Evolutionary conservation across 2,113 vertebrate species (phyloP), one percentile per base, ranked within the genome.

Genomic region (Asarcornis scutulata): DNA sequence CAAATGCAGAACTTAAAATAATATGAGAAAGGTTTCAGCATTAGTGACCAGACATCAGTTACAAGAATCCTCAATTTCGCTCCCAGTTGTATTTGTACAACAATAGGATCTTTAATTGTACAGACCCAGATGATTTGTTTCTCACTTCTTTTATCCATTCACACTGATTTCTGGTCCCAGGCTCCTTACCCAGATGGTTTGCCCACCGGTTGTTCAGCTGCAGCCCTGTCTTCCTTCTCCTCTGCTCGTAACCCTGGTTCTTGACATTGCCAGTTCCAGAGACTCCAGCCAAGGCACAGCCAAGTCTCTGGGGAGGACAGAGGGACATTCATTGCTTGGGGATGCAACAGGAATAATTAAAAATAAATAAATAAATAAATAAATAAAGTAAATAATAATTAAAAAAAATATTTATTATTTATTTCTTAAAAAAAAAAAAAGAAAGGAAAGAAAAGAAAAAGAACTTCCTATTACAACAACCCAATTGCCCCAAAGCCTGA

Each of bases 1-100:
- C 52, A 56, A 68, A 60, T 27, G 38, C 20, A 8, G 29, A 25
- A 59, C 46, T 88, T 27, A 67, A 93, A 40, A 17, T 44, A 32
- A 15, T 13, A 26, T 7, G 6, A 7, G 59, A 36, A 27, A 38
- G 46, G n/a, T 71, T 81, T 81, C 21, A n/a, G 40, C 42, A 14
- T 34, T 14, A 2, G 0, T 53, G 44, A 60, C 55, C 22, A 32
- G 74, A 27, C 34, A n/a, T 25, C 48, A n/a, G 32, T 38, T 32
- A 75, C 46, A 9, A 18, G 84, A 56, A 21, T 59, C 46, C 23
- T 44, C 71, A 17, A 27, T 68, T 91, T 86, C 84, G 4, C 13
- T 80, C 13, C 17, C 3, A 0, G 2, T 42, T 71, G 5, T 46
- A 12, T 53, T 15, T 2, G 3, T 25, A 18, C 0, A 1, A 31